Evolutionary conservation across 2,888 invertebrate species (phyloP).

Genomic region (Drosophila peninsularis): DNA sequence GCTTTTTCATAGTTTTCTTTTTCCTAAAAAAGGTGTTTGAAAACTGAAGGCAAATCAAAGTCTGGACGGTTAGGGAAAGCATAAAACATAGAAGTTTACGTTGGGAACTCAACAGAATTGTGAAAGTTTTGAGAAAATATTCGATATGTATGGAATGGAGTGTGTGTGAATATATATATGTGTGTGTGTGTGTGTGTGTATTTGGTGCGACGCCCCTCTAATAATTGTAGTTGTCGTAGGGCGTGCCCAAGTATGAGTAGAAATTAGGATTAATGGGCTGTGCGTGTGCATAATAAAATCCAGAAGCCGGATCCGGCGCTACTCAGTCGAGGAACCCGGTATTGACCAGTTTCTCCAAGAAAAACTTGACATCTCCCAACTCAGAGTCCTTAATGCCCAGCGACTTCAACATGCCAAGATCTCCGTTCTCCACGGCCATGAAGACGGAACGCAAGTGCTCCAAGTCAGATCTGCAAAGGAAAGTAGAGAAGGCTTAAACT

Average conservation of each 20-base stretch:
- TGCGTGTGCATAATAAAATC: conserved; percentile 88
- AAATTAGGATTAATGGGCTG: conserved; percentile 90
- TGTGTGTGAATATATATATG: no score
- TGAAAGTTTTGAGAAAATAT: conserved; percentile 76
- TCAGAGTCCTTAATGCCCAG: conserved; percentile 98
- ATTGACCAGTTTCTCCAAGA: conserved; percentile 97
- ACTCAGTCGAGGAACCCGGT: conserved; percentile 97
- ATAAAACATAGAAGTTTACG: conserved; percentile 20
- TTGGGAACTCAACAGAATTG: conserved; percentile 36
- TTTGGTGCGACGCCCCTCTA: conserved; percentile 45
- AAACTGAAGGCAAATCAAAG: conserved; percentile 19
- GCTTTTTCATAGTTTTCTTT: not conserved
- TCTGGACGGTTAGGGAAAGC: conserved; percentile 19
- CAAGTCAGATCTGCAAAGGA: conserved; percentile 90
- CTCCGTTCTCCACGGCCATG: conserved; percentile 97
- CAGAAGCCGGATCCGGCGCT: conserved; percentile 90
- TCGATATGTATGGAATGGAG: conserved; percentile 24
- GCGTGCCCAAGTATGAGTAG: conserved; percentile 87
- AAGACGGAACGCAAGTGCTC: conserved; percentile 97
- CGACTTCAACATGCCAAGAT: conserved; percentile 96
- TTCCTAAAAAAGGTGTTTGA: conserved; percentile 32
- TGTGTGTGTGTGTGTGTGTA: conserved; percentile 2
- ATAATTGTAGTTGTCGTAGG: conserved; percentile 86
- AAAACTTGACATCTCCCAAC: conserved; percentile 97
- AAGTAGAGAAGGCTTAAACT: not conserved